Percentiles rank a stretch among this genome's conserved stretches.
phyloP scores from a whole-genome alignment of 1,140 invertebrate species.

The Caerostris darwini region DNA sequence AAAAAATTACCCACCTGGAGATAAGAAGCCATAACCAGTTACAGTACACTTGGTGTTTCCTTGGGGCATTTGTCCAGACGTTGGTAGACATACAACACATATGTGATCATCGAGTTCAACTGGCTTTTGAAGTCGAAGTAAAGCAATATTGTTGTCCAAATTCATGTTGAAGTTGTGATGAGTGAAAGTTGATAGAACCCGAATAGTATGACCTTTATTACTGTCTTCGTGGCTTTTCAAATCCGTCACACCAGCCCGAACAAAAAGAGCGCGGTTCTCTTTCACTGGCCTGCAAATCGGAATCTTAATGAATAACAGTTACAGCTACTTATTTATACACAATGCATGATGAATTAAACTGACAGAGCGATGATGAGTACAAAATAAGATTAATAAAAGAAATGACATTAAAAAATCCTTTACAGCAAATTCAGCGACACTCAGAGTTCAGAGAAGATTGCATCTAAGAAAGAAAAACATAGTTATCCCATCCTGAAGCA shows the following conservation, averaged over 20 bases:
- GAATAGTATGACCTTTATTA: slow-evolving; percentile 91
- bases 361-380: too few species aligned
- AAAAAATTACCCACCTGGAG: slow-evolving; percentile 87
- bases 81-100: slow-evolving; percentile 92
- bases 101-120: slow-evolving; percentile 13
- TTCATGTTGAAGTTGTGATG: slow-evolving; percentile 98
- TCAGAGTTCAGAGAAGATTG: too few species aligned
- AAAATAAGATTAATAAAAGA: too few species aligned
- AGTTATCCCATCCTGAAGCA: too few species aligned
- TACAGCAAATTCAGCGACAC: too few species aligned
- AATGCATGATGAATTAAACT: too few species aligned
- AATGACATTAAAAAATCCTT: too few species aligned
- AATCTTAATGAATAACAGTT: too few species aligned
- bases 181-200: slow-evolving; percentile 95
- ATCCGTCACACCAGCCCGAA: slow-evolving; percentile 96
- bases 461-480: too few species aligned
- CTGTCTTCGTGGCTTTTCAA: slow-evolving; percentile 88
- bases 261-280: slow-evolving; percentile 93
- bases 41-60: slow-evolving; percentile 91
- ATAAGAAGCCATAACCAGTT: slow-evolving; percentile 96
- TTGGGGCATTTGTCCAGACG: slow-evolving; percentile 91
- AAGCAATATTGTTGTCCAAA: slow-evolving; percentile 96
- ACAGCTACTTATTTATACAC: too few species aligned
- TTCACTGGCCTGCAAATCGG: slow-evolving; percentile 88
- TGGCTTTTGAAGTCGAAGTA: slow-evolving; percentile 92